Evolutionary conservation across 2,888 invertebrate genomes (phyloP).

Genomic region (Coleophora deauratella): DNA sequence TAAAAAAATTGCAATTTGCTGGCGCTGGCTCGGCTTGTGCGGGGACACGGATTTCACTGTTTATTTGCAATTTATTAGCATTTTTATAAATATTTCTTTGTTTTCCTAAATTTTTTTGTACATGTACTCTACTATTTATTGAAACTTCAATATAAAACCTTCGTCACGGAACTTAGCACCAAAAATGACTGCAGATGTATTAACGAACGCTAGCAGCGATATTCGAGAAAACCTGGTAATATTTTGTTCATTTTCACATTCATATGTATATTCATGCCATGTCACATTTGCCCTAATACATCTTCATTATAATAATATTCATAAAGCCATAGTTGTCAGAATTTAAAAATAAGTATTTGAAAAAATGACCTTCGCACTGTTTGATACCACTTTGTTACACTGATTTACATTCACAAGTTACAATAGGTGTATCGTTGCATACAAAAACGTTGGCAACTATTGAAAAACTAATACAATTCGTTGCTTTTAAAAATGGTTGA

Average conservation of each 20-base stretch:
- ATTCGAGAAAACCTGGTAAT: conserved; percentile 65
- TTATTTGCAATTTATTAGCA: no score
- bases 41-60: no score
- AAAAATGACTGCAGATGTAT: conserved; percentile 49
- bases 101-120: background rate
- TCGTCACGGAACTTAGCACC: background rate
- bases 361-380: background rate
- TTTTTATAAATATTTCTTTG: no score
- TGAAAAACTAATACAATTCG: background rate
- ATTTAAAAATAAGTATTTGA: background rate
- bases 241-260: conserved; percentile 8
- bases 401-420: background rate
- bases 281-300: background rate
- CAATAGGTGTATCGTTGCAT: background rate
- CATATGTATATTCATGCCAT: background rate
- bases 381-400: background rate
- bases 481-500: background rate
- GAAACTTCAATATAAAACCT: no score
- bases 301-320: background rate
- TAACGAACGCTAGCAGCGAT: conserved; percentile 39
- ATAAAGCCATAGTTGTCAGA: background rate
- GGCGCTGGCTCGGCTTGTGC: no score
- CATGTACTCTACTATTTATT: background rate
- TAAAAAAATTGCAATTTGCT: no score
- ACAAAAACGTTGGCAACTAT: background rate